A percentile compares a stretch with the other conserved stretches of the same genome.
Conservation (phyloP, 1,140 invertebrate species). For the Panagrolaimus sp. region DNA sequence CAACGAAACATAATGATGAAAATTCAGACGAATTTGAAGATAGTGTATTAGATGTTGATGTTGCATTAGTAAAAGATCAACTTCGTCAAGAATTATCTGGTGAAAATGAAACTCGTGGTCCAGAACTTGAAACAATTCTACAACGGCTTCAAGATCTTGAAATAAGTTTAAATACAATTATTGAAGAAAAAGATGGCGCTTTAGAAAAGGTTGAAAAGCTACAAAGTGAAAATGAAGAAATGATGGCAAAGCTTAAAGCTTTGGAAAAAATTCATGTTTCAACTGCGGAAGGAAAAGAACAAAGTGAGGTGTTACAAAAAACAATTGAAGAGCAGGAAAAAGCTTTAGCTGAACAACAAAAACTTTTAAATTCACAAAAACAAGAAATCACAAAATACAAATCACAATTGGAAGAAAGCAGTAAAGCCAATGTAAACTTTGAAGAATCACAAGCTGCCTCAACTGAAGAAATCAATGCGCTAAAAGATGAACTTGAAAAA, state of each 20-base stretch:
- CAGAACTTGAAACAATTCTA: conserved; percentile 5
- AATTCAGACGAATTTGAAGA: conserved; percentile 19
- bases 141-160: background rate
- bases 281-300: background rate
- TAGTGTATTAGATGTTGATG: conserved; percentile 18
- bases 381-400: background rate
- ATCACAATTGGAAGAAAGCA: conserved; percentile 18
- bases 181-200: conserved; percentile 13
- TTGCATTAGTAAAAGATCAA: conserved; percentile 10
- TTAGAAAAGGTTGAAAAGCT: conserved; percentile 22
- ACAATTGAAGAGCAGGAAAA: conserved; percentile 13
- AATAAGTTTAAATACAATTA: conserved; percentile 1
- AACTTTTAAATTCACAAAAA: conserved; percentile 14
- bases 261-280: no score
- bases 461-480: conserved; percentile 15
- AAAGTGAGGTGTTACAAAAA: conserved; percentile 14
- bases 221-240: conserved; percentile 9
- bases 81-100: conserved; percentile 7
- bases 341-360: background rate
- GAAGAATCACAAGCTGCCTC: conserved; percentile 11
- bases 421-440: conserved; percentile 14
- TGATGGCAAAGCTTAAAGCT: background rate
- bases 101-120: conserved; percentile 10
- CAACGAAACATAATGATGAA: conserved; percentile 11
- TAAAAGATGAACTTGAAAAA: conserved; percentile 23